Evolutionary conservation across 2,797 vertebrate species (phyloP), one percentile per base, ranked within the genome.

Genomic region (Sebastes hubbsi): DNA sequence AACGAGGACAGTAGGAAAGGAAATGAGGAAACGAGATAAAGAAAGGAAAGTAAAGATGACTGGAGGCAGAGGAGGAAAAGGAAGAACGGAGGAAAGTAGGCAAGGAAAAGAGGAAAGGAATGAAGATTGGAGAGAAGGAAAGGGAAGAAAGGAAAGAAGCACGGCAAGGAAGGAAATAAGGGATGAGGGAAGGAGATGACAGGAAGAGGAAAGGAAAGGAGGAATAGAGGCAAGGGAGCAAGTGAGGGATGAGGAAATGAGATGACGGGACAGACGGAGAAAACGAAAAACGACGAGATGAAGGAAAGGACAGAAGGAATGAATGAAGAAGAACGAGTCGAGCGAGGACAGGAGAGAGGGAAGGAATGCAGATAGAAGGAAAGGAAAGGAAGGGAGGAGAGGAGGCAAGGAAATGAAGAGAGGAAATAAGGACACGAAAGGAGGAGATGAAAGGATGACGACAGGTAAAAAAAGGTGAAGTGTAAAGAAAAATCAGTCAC

Each of bases 381-480:
- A 20, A 64, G 36, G 8, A 59, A 32, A n/a, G 27, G 42, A 42
- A 30, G 12, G 27, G 12, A 27, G 20, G 27, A 6, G 12, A 29
- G 32, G 8, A 22, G 11, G 6, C 2, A 38, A 22, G 22, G 9
- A 46, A 52, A 8, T 27, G 11, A 20, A n/a, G 32, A 46, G 32
- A 10, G n/a, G 63, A 32, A 20, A 55, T 9, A 61, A 58, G 60
- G 38, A 55, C 59, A 59, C 20, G 46, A 36, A n/a, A 60, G 8
- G 25, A 22, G 2, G 18, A 13, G 54, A 61, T 7, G n/a, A 75
- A 12, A 34, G 2, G 46, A 59, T 16, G 25, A 77, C 6, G 22
- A 71, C 3, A 72, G 56, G 52, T n/a, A 42, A 30, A 72, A 27
- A 69, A 82, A 73, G 20, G 42, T 66, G 11, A 86, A 82, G 71